A percentile compares a stretch with the other conserved stretches of the same genome.
Conservation (phyloP, 2,888 invertebrate species). For the Crocallis elinguaria region DNA sequence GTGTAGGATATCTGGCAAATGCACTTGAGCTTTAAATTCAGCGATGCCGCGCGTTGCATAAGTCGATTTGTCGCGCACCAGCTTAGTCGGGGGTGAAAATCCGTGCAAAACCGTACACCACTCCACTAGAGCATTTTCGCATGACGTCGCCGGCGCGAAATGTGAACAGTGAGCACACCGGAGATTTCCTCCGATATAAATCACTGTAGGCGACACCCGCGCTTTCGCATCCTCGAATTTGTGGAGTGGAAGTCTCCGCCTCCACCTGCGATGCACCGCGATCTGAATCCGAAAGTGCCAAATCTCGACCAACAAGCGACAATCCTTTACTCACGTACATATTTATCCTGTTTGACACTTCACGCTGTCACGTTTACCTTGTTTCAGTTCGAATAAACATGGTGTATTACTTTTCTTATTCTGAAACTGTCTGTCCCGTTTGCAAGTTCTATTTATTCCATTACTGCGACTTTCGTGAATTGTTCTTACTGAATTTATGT, state of each 20-base stretch:
- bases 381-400: conserved; percentile 24
- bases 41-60: conserved; percentile 32
- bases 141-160: conserved; percentile 60
- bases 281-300: conserved; percentile 65
- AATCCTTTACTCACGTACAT: conserved; percentile 42
- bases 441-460: conserved; percentile 17
- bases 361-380: conserved; percentile 37
- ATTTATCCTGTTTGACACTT: conserved; percentile 45
- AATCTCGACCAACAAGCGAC: conserved; percentile 52
- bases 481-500: conserved; percentile 2
- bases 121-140: conserved; percentile 64
- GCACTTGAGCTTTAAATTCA: conserved; percentile 40
- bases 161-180: conserved; percentile 75
- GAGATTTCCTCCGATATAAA: conserved; percentile 78
- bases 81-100: conserved; percentile 56
- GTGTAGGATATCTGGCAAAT: conserved; percentile 21
- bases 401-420: conserved; percentile 26
- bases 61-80: conserved; percentile 51
- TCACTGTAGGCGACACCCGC: conserved; percentile 70
- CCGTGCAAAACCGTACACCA: conserved; percentile 59
- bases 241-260: conserved; percentile 62
- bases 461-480: conserved; percentile 1
- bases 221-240: conserved; percentile 69
- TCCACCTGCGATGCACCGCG: conserved; percentile 58
- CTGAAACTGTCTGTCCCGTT: conserved; percentile 18